Percentiles rank a stretch among this genome's conserved stretches.
phyloP scores from a whole-genome alignment of 1,140 invertebrate genomes.

The Drosophila pallidifrons region DNA sequence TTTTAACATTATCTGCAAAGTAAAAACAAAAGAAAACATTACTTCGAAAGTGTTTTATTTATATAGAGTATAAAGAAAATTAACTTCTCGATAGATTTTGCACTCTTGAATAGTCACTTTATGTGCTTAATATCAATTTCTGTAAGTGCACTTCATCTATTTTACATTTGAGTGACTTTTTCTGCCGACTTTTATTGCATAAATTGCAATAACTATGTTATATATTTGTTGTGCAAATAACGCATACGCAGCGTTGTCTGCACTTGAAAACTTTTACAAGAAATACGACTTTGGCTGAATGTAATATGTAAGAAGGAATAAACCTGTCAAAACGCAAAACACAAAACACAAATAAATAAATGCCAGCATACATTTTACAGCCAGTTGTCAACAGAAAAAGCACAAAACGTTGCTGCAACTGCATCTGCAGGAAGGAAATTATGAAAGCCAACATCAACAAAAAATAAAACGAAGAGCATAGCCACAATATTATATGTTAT shows the following conservation, averaged over 20 bases:
- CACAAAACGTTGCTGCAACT: constrained; percentile 42
- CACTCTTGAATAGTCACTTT: constrained; percentile 10
- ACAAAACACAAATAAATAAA: constrained; percentile 74
- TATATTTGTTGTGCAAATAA: constrained; percentile 31
- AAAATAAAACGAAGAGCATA: constrained; percentile 24
- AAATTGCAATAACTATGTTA: constrained; percentile 21
- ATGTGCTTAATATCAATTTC: constrained; percentile 5
- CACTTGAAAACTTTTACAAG: constrained; percentile 52
- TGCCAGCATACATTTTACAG: constrained; percentile 72
- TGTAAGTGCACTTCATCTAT: constrained; percentile 10
- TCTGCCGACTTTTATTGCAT: constrained; percentile 20
- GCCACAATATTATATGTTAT: constrained; percentile 16
- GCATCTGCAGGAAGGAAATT: constrained; percentile 67
- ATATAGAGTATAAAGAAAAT: too few relatives aligned
- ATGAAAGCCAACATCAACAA: constrained; percentile 51
- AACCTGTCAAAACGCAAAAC: constrained; percentile 66
- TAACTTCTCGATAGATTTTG: not conserved
- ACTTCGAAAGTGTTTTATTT: too few relatives aligned
- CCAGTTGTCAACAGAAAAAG: constrained; percentile 66
- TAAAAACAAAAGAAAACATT: too few relatives aligned
- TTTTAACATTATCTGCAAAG: too few relatives aligned
- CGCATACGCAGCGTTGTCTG: constrained; percentile 64
- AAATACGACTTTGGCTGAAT: constrained; percentile 36
- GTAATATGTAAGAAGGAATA: constrained; percentile 52
- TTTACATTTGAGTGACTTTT: constrained; percentile 36